Percentiles rank a stretch among this genome's conserved stretches.
Conservation (phyloP, 2,797 vertebrate species). For the Parambassis ranga region DNA sequence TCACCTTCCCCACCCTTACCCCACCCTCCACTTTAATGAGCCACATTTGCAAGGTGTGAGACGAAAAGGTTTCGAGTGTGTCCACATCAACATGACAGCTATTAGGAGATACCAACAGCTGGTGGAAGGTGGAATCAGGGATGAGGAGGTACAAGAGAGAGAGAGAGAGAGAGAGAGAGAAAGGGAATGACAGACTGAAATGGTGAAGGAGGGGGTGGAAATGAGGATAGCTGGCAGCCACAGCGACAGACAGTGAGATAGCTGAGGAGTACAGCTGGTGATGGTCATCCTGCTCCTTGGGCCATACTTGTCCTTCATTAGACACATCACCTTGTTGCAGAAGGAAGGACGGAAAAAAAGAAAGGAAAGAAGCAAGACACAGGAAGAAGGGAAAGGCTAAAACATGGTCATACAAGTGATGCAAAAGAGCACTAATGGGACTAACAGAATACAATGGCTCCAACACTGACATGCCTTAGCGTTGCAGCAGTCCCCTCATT, state of each 20-base stretch:
- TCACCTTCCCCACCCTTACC: slow-evolving; percentile 50
- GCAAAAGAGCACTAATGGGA: slow-evolving; percentile 27
- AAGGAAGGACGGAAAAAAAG: slow-evolving; percentile 24
- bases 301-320: slow-evolving; percentile 51
- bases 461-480: slow-evolving; percentile 26
- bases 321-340: slow-evolving; percentile 42
- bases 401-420: neutral
- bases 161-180: no score
- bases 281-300: slow-evolving; percentile 38
- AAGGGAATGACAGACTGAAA: slow-evolving; percentile 42
- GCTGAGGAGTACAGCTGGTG: slow-evolving; percentile 32
- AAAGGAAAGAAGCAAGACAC: neutral
- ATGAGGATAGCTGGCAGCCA: neutral
- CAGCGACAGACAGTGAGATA: slow-evolving; percentile 13
- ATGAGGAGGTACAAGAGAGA: slow-evolving; percentile 39
- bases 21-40: slow-evolving; percentile 71
- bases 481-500: slow-evolving; percentile 56
- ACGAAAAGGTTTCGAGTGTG: slow-evolving; percentile 50
- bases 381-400: neutral
- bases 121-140: slow-evolving; percentile 62
- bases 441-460: slow-evolving; percentile 36
- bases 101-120: slow-evolving; percentile 73
- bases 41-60: slow-evolving; percentile 71
- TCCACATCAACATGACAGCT: slow-evolving; percentile 68
- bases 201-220: slow-evolving; percentile 8